Evolutionary conservation across 2,888 invertebrate genomes (phyloP).

Genomic region (Nephrotoma flavescens): DNA sequence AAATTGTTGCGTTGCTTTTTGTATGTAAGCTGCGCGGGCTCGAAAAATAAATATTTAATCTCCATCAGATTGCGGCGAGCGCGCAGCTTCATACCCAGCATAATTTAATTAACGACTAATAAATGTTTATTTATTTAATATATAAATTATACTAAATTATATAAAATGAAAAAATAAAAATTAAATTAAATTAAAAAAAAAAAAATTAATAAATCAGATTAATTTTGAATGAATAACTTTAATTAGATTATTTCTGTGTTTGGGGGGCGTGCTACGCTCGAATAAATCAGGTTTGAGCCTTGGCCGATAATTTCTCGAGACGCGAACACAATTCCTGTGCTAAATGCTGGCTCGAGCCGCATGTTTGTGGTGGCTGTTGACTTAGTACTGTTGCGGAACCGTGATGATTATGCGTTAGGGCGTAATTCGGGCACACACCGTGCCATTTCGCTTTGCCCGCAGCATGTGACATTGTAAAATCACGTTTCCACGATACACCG

Average conservation of each 20-base stretch:
- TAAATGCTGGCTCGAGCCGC: conserved; percentile 25
- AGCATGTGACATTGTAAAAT: conserved; percentile 59
- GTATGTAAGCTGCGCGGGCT: neutral
- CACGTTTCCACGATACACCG: conserved; percentile 55
- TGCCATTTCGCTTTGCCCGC: conserved; percentile 56
- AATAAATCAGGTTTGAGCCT: conserved; percentile 6
- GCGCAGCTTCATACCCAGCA: neutral
- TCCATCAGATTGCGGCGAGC: neutral
- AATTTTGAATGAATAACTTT: neutral
- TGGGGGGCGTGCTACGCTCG: neutral
- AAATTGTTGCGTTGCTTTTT: neutral
- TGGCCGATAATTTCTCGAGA: conserved; percentile 36
- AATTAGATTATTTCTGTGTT: neutral
- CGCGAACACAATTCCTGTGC: conserved; percentile 38
- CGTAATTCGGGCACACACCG: conserved; percentile 43
- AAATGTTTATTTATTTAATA: neutral
- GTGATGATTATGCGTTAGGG: conserved; percentile 11
- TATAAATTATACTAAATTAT: neutral
- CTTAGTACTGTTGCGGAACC: neutral
- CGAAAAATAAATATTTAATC: neutral
- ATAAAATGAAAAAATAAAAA: neutral
- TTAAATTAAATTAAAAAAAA: neutral
- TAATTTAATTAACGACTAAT: neutral
- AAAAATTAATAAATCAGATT: neutral
- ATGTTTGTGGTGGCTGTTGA: conserved; percentile 17